Evolutionary conservation across 2,888 invertebrate genomes (phyloP).

Genomic region (Slavum lentiscoides): DNA sequence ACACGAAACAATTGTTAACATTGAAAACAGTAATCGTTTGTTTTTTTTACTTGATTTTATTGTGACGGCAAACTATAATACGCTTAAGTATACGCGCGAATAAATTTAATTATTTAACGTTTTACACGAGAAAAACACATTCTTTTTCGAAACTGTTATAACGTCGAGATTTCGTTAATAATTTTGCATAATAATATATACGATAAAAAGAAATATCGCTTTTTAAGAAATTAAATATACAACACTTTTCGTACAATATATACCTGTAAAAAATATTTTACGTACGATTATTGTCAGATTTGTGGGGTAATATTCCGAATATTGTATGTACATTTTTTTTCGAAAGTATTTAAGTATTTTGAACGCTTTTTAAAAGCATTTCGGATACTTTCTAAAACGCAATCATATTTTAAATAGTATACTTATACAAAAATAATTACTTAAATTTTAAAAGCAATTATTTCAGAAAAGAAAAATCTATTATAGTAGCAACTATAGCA

Average conservation of each 20-base stretch:
- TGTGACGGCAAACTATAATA: background rate
- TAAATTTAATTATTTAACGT: background rate
- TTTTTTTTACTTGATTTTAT: background rate
- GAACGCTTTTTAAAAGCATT: too few species aligned
- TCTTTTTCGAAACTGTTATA: background rate
- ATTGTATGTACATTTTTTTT: too few species aligned
- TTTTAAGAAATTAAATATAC: background rate
- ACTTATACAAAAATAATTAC: too few species aligned
- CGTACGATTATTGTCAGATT: background rate
- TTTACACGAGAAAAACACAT: background rate
- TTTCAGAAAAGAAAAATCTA: too few species aligned
- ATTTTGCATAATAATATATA: background rate
- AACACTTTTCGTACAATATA: too few species aligned
- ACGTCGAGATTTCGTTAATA: background rate
- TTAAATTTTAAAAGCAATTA: too few species aligned
- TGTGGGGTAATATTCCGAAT: too few species aligned
- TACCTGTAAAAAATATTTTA: background rate
- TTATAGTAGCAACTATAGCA: too few species aligned
- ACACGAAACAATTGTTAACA: background rate
- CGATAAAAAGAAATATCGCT: background rate
- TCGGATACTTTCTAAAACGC: too few species aligned
- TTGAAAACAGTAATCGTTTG: background rate
- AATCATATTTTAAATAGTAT: too few species aligned
- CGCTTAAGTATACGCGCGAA: background rate
- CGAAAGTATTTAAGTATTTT: too few species aligned